These are phyloP conservation scores for Microcebus tavaratra DNA, from an alignment of 2,113 vertebrate genomes.

Conservation along the genomic window DNA sequence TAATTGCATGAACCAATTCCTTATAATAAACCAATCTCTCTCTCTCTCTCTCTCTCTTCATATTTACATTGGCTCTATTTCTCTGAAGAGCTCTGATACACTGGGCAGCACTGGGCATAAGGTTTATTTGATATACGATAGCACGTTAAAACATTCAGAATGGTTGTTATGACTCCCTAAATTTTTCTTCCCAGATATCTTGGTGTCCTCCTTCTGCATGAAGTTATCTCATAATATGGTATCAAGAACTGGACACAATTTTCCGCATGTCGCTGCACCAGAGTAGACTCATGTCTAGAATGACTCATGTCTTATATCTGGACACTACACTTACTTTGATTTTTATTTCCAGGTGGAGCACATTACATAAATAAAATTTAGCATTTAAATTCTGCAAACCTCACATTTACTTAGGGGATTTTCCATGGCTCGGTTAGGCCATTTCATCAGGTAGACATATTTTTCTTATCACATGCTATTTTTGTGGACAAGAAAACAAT, in stretches of 20 bases:
- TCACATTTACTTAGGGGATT: constrained; percentile 12
- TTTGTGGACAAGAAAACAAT: background rate
- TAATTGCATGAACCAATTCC: background rate
- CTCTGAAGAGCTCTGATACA: background rate
- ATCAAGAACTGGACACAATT: background rate
- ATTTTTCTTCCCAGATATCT: background rate
- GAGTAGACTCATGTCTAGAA: background rate
- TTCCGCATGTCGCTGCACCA: background rate
- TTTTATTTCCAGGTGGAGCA: constrained; percentile 10
- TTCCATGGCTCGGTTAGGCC: background rate
- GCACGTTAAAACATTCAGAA: background rate
- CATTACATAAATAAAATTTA: constrained; percentile 11
- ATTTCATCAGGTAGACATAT: background rate
- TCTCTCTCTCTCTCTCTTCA: background rate
- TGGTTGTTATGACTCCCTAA: background rate
- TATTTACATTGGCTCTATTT: background rate
- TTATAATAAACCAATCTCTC: background rate
- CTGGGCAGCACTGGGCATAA: background rate
- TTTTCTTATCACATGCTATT: constrained; percentile 14
- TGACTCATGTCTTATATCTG: background rate
- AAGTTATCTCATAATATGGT: background rate
- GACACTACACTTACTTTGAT: background rate
- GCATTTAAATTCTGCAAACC: background rate
- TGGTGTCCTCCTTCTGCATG: background rate
- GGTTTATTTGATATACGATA: background rate